phyloP scores from a whole-genome alignment of 2,888 invertebrate genomes.

The Leptopilina syphax region DNA sequence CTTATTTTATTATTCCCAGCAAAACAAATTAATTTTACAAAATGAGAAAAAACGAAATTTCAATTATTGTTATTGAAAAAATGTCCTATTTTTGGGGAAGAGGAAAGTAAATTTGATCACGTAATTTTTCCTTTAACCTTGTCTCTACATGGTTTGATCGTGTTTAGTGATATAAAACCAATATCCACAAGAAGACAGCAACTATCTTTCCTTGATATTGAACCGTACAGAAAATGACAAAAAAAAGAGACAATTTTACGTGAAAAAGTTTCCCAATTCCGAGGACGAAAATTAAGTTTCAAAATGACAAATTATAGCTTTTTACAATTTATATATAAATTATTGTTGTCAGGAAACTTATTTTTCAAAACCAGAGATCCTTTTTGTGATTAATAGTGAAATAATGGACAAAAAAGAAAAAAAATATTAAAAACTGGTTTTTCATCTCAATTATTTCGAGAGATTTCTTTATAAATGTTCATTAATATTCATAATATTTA shows the following conservation, averaged over 20 bases:
- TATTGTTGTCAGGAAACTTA: background rate
- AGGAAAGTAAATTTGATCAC: background rate
- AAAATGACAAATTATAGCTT: background rate
- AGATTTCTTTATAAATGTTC: too few species aligned
- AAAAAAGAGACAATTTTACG: background rate
- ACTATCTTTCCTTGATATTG: background rate
- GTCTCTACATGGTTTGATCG: background rate
- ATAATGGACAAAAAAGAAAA: too few species aligned
- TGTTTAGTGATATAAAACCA: background rate
- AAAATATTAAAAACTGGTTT: too few species aligned
- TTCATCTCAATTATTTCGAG: too few species aligned
- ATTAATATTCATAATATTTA: too few species aligned
- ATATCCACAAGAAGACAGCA: background rate
- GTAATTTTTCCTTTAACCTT: background rate
- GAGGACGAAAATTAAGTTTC: background rate
- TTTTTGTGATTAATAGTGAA: too few species aligned
- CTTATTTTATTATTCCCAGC: too few species aligned
- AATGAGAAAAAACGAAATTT: background rate
- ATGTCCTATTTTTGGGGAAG: background rate
- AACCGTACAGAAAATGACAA: background rate
- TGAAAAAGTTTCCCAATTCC: slow-evolving; percentile 1
- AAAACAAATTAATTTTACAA: too few species aligned
- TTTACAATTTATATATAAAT: background rate
- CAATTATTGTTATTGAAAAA: background rate
- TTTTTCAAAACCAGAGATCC: background rate